These are phyloP conservation scores for Microcebus ravelobensis DNA, from an alignment of 2,113 vertebrate species.

Conservation along the genomic window DNA sequence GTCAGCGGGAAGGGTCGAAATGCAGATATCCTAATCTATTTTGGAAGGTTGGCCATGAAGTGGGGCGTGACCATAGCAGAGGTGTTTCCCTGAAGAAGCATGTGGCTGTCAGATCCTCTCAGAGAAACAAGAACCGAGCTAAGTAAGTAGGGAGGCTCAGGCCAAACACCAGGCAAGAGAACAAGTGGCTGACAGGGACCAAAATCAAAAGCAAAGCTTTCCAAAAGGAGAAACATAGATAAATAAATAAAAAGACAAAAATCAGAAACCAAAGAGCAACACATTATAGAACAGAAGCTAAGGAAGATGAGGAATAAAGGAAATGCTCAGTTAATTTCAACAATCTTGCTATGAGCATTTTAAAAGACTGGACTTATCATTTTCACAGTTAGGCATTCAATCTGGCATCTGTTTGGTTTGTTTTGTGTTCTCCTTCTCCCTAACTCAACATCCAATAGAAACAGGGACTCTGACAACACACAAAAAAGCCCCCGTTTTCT, in stretches of 20 bases:
- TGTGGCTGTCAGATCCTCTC: background rate
- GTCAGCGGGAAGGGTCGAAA: background rate
- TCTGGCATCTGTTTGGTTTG: background rate
- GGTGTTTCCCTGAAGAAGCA: too few species aligned
- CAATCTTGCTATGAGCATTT: background rate
- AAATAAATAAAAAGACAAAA: slow-evolving; percentile 1
- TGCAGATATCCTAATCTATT: background rate
- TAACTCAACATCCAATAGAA: background rate
- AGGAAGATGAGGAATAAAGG: background rate
- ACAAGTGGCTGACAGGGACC: background rate
- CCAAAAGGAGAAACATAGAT: background rate
- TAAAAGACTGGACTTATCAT: background rate
- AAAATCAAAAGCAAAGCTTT: slow-evolving; percentile 20
- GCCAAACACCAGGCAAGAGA: background rate
- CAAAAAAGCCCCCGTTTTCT: background rate
- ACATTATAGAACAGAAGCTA: background rate
- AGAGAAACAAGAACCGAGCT: background rate
- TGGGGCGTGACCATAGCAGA: background rate
- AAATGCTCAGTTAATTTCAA: background rate
- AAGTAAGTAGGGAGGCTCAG: background rate
- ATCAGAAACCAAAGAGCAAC: background rate
- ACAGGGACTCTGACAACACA: background rate
- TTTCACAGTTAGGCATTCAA: background rate
- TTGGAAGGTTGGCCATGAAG: background rate
- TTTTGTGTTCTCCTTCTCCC: background rate